phyloP scores from a whole-genome alignment of 2,113 vertebrate species.

The Sakesphorus luctuosus region DNA sequence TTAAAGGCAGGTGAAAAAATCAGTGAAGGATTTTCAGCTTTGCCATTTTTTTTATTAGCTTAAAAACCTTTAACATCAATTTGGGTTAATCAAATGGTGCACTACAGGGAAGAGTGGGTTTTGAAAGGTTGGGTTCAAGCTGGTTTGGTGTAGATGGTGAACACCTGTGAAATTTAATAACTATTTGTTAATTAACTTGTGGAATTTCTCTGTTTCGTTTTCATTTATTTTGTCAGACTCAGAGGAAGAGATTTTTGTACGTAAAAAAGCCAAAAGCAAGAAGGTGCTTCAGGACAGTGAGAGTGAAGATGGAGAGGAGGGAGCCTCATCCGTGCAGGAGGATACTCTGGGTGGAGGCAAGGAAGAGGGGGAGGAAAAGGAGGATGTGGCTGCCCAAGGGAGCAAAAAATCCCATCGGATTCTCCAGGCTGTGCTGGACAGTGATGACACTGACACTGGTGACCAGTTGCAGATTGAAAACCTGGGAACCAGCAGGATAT shows the following conservation, averaged over 20 bases:
- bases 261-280: constrained; percentile 79
- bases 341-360: constrained; percentile 21
- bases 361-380: constrained; percentile 32
- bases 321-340: neutral
- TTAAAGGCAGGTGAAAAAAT: neutral
- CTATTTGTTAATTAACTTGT: neutral
- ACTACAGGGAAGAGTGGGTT: neutral
- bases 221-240: constrained; percentile 76
- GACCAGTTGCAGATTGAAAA: neutral
- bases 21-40: neutral
- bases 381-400: neutral
- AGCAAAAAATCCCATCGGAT: constrained; percentile 49
- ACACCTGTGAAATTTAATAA: neutral
- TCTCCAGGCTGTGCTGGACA: constrained; percentile 52
- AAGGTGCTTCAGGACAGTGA: constrained; percentile 87
- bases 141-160: neutral
- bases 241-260: constrained; percentile 85
- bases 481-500: neutral
- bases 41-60: neutral
- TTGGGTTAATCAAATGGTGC: neutral
- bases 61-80: neutral
- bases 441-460: constrained; percentile 72
- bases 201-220: neutral
- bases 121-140: neutral
- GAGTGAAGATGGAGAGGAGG: constrained; percentile 79